phyloP scores from a whole-genome alignment of 1,140 invertebrate species.

The Melanaphis sacchari region DNA sequence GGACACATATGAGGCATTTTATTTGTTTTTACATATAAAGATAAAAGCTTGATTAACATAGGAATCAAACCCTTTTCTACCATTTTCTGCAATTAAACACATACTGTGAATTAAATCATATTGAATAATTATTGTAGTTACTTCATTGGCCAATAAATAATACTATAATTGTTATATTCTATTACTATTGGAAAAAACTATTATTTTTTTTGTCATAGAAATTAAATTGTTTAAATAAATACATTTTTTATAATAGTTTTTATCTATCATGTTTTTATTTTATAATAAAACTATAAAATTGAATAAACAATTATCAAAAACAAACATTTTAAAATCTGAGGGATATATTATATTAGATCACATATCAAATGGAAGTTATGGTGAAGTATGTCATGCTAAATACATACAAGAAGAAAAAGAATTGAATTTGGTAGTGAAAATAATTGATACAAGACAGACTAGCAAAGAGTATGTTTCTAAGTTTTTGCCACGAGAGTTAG shows the following conservation, averaged over 20 bases:
- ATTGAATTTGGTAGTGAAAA: constrained; percentile 71
- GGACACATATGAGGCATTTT: neutral
- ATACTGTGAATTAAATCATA: neutral
- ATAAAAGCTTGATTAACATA: constrained; percentile 49
- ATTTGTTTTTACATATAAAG: constrained; percentile 43
- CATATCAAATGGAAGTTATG: constrained; percentile 45
- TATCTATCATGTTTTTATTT: constrained; percentile 14
- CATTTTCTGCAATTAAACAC: constrained; percentile 55
- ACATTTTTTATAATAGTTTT: neutral
- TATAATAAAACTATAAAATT: neutral
- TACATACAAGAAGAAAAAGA: constrained; percentile 21
- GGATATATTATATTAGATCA: constrained; percentile 47
- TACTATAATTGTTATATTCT: neutral
- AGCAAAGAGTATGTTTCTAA: constrained; percentile 67
- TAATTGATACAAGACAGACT: constrained; percentile 74
- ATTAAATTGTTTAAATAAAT: constrained; percentile 29
- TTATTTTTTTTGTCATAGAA: neutral
- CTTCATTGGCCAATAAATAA: neutral
- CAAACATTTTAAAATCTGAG: constrained; percentile 9
- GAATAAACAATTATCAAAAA: constrained; percentile 10
- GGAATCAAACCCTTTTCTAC: constrained; percentile 47
- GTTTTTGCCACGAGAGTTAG: constrained; percentile 78
- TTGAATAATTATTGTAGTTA: neutral
- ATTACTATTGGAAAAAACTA: constrained; percentile 10
- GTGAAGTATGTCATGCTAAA: constrained; percentile 44